Percentiles rank a stretch among this genome's conserved stretches.
Evolutionary conservation across 2,797 vertebrate genomes (phyloP).

Genomic region (Gila robusta): DNA sequence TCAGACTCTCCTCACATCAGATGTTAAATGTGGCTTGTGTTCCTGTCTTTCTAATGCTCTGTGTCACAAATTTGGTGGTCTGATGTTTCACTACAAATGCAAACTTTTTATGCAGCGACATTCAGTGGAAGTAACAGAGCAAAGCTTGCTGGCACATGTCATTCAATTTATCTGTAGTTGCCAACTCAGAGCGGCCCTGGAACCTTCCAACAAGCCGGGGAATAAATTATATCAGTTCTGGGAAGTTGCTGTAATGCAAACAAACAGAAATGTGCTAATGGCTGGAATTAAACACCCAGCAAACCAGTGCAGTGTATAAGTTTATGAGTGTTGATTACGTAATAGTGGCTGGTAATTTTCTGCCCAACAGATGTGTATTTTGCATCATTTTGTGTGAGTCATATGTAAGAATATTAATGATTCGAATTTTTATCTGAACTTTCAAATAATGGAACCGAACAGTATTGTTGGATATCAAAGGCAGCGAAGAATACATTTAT

Average conservation of each 20-base stretch:
- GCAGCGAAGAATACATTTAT: too few relatives aligned
- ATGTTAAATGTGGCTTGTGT: slow-evolving; percentile 29
- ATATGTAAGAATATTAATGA: slow-evolving; percentile 34
- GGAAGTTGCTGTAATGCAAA: slow-evolving; percentile 66
- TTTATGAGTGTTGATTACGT: slow-evolving; percentile 53
- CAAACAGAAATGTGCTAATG: slow-evolving; percentile 64
- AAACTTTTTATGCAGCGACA: neutral
- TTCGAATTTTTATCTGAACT: too few relatives aligned
- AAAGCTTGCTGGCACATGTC: slow-evolving; percentile 27
- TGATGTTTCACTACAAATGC: slow-evolving; percentile 3
- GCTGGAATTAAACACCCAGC: slow-evolving; percentile 63
- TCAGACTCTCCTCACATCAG: slow-evolving; percentile 11
- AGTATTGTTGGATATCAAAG: too few relatives aligned
- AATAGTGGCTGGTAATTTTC: slow-evolving; percentile 28
- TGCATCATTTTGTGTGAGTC: slow-evolving; percentile 16
- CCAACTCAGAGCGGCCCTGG: slow-evolving; percentile 15
- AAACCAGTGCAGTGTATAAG: slow-evolving; percentile 52
- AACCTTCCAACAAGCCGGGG: slow-evolving; percentile 46
- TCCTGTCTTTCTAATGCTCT: slow-evolving; percentile 19
- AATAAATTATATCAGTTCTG: slow-evolving; percentile 71
- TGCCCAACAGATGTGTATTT: slow-evolving; percentile 20
- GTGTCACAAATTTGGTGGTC: slow-evolving; percentile 16
- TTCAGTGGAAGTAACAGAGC: slow-evolving; percentile 13
- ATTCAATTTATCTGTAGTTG: slow-evolving; percentile 50
- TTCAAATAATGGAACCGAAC: too few relatives aligned